A percentile compares a stretch with the other conserved stretches of the same genome.
Conservation (phyloP, 2,113 vertebrate genomes). For the Philantomba maxwellii region DNA sequence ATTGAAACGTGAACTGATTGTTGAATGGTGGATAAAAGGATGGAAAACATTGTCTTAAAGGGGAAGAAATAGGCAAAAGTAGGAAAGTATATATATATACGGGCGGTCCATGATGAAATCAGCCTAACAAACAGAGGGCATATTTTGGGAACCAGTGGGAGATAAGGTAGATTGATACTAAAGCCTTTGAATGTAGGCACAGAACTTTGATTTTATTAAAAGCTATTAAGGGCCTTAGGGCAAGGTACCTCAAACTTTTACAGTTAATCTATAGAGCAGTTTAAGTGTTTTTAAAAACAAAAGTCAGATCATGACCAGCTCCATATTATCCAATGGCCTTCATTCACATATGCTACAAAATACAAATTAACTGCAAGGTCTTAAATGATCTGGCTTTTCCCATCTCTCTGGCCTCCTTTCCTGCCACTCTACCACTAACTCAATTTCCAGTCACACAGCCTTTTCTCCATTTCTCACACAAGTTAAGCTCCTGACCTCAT, state of each 20-base stretch:
- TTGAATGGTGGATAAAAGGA: not conserved
- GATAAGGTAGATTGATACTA: not conserved
- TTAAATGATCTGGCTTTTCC: not conserved
- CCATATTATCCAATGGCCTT: not conserved
- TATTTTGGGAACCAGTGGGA: not conserved
- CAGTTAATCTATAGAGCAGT: not conserved
- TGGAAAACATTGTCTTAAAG: not conserved
- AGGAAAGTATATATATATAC: not conserved
- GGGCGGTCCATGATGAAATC: not conserved
- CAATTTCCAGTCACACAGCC: not conserved
- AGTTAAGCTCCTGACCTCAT: not conserved
- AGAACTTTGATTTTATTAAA: slow-evolving; percentile 18
- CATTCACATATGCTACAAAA: not conserved
- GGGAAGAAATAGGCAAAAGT: not conserved
- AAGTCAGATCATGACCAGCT: not conserved
- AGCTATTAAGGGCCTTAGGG: not conserved
- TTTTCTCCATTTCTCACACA: slow-evolving; percentile 11
- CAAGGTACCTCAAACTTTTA: not conserved
- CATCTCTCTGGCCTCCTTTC: not conserved
- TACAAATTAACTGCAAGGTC: not conserved
- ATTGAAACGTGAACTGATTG: not conserved
- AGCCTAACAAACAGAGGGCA: not conserved
- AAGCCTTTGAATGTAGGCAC: not conserved
- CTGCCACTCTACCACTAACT: not conserved
- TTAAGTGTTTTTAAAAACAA: not conserved